Percentiles rank a stretch among this genome's conserved stretches.
phyloP scores from a whole-genome alignment of 1,140 invertebrate genomes.

The Oncopeltus fasciatus region DNA sequence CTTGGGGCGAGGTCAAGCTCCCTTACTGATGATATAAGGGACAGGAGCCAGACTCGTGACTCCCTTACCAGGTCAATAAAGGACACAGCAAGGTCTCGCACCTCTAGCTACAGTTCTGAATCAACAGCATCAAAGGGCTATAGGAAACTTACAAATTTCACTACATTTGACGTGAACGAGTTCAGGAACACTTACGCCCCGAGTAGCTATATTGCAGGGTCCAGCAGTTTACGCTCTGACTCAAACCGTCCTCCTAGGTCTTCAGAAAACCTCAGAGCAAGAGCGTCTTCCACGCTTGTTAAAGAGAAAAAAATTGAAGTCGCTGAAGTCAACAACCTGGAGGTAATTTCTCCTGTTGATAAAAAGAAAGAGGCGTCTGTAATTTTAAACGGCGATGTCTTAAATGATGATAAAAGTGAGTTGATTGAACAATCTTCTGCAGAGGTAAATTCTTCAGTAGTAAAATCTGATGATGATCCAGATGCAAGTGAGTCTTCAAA shows the following conservation, averaged over 20 bases:
- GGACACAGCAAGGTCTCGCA: constrained; percentile 1
- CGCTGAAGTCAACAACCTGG: constrained; percentile 13
- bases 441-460: background rate
- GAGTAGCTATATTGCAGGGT: constrained; percentile 9
- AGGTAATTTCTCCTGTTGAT: constrained; percentile 15
- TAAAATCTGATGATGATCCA: background rate
- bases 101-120: constrained; percentile 2
- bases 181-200: constrained; percentile 9
- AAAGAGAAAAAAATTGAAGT: constrained; percentile 7
- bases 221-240: background rate
- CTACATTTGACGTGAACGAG: constrained; percentile 9
- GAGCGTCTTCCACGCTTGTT: background rate
- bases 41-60: constrained; percentile 14
- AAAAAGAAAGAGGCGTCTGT: background rate
- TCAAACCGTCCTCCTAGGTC: constrained; percentile 5
- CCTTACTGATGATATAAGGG: constrained; percentile 12
- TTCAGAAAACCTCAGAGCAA: background rate
- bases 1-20: constrained; percentile 11
- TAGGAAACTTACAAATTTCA: constrained; percentile 2
- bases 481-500: background rate
- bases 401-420: background rate
- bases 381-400: background rate
- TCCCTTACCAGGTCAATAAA: background rate
- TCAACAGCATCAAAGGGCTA: background rate
- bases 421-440: constrained; percentile 2